These are phyloP conservation scores for Acanthoscelides obtectus DNA, from an alignment of 2,888 invertebrate species.

Conservation along the genomic window DNA sequence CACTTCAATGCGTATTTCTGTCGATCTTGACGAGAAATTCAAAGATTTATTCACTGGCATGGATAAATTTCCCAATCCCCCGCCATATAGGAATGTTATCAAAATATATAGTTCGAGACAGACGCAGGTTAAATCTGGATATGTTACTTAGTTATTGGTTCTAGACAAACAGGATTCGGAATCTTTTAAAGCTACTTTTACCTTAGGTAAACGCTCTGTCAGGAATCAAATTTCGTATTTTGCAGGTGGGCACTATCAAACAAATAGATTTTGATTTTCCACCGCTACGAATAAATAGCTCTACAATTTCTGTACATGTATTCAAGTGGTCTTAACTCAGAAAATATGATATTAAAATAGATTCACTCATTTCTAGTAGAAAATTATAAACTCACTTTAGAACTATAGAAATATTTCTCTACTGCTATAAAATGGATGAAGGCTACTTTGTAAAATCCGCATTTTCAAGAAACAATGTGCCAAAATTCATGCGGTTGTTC, in stretches of 20 bases:
- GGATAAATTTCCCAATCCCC: conserved; percentile 64
- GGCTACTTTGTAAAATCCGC: too few species aligned
- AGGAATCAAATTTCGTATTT: background rate
- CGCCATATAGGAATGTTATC: conserved; percentile 60
- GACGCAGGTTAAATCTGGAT: conserved; percentile 39
- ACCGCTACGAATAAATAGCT: too few species aligned
- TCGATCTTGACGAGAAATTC: conserved; percentile 67
- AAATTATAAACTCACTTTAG: too few species aligned
- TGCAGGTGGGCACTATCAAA: background rate
- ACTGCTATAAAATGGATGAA: too few species aligned
- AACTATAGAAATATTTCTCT: too few species aligned
- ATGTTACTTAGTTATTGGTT: conserved; percentile 5
- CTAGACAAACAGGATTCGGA: background rate
- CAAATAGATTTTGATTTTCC: too few species aligned
- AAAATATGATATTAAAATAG: too few species aligned
- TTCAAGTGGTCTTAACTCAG: too few species aligned
- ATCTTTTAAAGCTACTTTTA: background rate
- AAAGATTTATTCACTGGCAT: conserved; percentile 59
- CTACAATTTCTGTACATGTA: too few species aligned
- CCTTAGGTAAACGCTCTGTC: background rate
- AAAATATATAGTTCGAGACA: conserved; percentile 67
- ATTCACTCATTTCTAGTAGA: too few species aligned
- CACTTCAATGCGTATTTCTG: conserved; percentile 20
- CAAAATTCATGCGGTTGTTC: too few species aligned
- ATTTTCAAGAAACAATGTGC: too few species aligned